Base-by-base conservation (phyloP, 2,797 vertebrate species). In the Aulostomus chinensis region DNA sequence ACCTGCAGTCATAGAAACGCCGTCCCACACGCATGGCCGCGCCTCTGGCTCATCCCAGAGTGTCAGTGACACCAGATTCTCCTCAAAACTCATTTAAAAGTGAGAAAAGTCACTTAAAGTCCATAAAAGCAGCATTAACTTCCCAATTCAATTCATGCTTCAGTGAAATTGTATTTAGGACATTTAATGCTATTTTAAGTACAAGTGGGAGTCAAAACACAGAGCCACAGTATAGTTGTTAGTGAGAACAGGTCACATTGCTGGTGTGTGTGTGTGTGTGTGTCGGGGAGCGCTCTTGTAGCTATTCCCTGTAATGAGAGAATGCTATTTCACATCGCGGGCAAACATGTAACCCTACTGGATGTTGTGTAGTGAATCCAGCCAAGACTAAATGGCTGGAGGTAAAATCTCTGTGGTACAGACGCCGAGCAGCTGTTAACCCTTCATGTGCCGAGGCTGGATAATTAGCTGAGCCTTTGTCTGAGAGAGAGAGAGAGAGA, bases 401-500 rank as follows among this genome's bases (percentile, higher is more conserved):
- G 75, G 85, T 81, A 81, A 76, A 82, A 78, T 82, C 80, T 82
- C 78, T 73, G 70, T 77, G 80, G 75, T 76, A 71, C 77, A 86
- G 83, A 84, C 83, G 61, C 68, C 37, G 53, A 76, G 79, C 80
- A 74, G 80, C 80, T 76, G 74, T 86, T 87, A 86, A 86, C 85
- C 81, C 80, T 70, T 78, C 60, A 41, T 76, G 74, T 69, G 64
- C 83, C 34, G 52, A 36, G 38, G n/a, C 41, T 2, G 35, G 80
- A 83, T 86, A 86, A 87, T 87, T 87, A 81, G 83, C 78, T 83
- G 78, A 80, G 76, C 74, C 78, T 86, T 86, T 87, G 83, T 87
- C 74, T 86, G 70, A 76, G 68, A 58, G 32, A 42, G 46, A 54
- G 52, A 45, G 69, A 41, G 65, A 51, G 32, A 26, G 22, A 15